These are phyloP conservation scores for Sepiola atlantica DNA, from an alignment of 2,888 invertebrate species.

Conservation along the genomic window DNA sequence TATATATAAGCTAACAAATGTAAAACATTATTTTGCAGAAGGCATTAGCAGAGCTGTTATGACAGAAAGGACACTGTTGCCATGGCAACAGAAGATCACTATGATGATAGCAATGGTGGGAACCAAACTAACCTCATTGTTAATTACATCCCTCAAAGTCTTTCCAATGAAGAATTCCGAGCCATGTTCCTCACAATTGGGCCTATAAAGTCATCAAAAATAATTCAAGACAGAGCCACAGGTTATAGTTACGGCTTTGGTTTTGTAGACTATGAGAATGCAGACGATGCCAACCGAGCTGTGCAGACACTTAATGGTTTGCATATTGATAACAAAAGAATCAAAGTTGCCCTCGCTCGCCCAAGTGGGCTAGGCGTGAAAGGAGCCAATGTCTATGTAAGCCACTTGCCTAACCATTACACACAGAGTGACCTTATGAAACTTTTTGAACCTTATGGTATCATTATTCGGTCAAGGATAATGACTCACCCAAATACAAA, in stretches of 20 bases:
- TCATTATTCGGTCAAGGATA: constrained; percentile 93
- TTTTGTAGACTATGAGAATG: constrained; percentile 91
- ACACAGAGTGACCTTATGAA: constrained; percentile 86
- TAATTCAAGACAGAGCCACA: constrained; percentile 80
- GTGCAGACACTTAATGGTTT: constrained; percentile 91
- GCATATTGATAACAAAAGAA: constrained; percentile 90
- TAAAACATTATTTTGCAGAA: background rate
- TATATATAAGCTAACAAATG: no score
- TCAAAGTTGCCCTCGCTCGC: constrained; percentile 94
- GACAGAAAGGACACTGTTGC: constrained; percentile 22
- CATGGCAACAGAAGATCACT: constrained; percentile 47
- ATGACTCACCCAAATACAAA: constrained; percentile 91
- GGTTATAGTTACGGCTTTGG: constrained; percentile 97
- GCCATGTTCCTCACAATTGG: constrained; percentile 92
- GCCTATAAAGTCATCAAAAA: constrained; percentile 90
- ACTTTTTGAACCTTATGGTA: constrained; percentile 90
- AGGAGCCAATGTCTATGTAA: constrained; percentile 94
- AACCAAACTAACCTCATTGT: constrained; percentile 88
- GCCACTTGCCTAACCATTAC: constrained; percentile 83
- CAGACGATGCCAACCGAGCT: constrained; percentile 89
- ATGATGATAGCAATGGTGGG: constrained; percentile 36
- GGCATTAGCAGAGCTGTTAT: constrained; percentile 35
- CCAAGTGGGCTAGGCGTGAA: constrained; percentile 93
- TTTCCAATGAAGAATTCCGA: constrained; percentile 92
- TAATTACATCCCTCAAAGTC: constrained; percentile 94